A percentile compares a stretch with the other conserved stretches of the same genome.
Conservation (phyloP, 1,140 invertebrate species). For the Eriosoma lanigerum region DNA sequence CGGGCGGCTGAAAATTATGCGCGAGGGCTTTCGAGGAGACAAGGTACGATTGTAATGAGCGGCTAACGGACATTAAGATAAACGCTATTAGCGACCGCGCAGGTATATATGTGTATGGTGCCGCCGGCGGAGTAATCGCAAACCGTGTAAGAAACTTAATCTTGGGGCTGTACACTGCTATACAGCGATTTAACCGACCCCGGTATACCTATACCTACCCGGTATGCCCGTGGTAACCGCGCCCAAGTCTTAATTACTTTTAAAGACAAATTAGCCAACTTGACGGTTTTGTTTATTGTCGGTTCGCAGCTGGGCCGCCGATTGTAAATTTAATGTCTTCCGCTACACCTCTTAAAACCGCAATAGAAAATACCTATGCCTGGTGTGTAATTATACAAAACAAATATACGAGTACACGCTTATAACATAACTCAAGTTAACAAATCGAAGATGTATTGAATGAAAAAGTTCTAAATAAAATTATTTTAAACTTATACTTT, state of each 20-base stretch:
- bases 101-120: too few relatives aligned
- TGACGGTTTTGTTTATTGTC: slow-evolving; percentile 51
- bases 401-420: too few relatives aligned
- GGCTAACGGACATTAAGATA: slow-evolving; percentile 50
- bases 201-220: not conserved
- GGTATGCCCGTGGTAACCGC: not conserved
- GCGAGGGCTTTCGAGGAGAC: slow-evolving; percentile 24
- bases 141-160: slow-evolving; percentile 42
- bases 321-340: slow-evolving; percentile 50
- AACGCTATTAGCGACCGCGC: slow-evolving; percentile 39
- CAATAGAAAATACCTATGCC: too few relatives aligned
- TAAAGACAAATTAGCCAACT: slow-evolving; percentile 50
- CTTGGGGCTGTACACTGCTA: not conserved
- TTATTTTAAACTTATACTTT: too few relatives aligned
- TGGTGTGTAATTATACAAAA: too few relatives aligned
- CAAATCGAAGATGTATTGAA: too few relatives aligned
- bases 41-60: slow-evolving; percentile 41
- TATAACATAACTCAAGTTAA: too few relatives aligned
- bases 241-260: slow-evolving; percentile 47
- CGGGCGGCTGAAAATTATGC: slow-evolving; percentile 24
- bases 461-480: too few relatives aligned
- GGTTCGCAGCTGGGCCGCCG: slow-evolving; percentile 30
- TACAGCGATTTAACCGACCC: not conserved
- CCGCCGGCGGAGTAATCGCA: not conserved
- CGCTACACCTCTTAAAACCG: slow-evolving; percentile 9